Evolutionary conservation across 2,113 vertebrate species (phyloP).

Genomic region (Puma concolor): DNA sequence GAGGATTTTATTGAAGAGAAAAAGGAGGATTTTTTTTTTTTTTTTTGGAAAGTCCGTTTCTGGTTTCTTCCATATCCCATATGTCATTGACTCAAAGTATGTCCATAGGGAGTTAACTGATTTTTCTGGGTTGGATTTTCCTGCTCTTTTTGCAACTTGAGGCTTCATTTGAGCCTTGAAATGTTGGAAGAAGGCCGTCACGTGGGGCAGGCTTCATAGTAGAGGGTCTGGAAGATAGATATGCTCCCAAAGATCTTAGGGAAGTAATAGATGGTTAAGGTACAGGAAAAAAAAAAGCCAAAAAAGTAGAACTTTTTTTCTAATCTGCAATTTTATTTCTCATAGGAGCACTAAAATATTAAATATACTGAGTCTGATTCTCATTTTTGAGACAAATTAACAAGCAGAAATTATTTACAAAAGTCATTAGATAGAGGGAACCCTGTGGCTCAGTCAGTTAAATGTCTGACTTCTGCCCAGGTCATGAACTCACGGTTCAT

Average conservation of each 20-base stretch:
- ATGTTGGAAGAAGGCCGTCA: not conserved
- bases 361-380: not conserved
- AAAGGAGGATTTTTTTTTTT: not conserved
- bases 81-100: not conserved
- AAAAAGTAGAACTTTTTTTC: not conserved
- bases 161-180: not conserved
- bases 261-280: fast-evolving
- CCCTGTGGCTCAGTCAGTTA: no score
- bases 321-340: not conserved
- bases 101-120: not conserved
- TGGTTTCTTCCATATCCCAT: not conserved
- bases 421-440: not conserved
- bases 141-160: not conserved
- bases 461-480: no score
- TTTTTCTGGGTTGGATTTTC: not conserved
- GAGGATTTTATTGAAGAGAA: not conserved
- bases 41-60: not conserved
- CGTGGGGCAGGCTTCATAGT: not conserved
- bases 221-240: not conserved
- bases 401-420: not conserved
- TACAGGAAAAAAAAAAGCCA: not conserved
- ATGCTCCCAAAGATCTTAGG: not conserved
- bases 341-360: not conserved
- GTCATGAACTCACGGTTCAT: no score
- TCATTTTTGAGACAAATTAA: not conserved